Base-by-base conservation (phyloP, 2,113 vertebrate genomes). In the Megaceryle maxima region DNA sequence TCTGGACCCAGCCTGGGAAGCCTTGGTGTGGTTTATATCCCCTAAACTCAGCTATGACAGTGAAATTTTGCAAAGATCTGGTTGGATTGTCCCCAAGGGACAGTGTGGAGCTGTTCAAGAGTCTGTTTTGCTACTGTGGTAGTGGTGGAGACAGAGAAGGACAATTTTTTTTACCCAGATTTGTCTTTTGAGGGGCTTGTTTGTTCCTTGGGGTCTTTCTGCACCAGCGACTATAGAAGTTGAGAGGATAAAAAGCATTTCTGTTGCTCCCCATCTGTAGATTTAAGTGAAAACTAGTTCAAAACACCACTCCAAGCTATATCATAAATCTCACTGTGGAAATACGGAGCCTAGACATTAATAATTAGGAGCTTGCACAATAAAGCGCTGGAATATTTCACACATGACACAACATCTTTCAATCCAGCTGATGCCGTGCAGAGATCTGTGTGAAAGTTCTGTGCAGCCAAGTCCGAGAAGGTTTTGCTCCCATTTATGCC, bases 291-390 rank as follows among this genome's bases (percentile, higher is more conserved):
- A 44, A 92, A 51, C 35, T 1, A 31, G 21, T 82, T 92, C 48
- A 91, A 84, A 76, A 90, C 35, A 82, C 69, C 57, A 75, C 76
- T 43, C 35, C 35, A 39, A 92, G 68, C 53, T 76, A 16, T 66
- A 22, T 82, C 62, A 43, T 81, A 87, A 92, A 94, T 92, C 83
- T 81, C 2, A 3, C 33, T 44, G 86, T 35, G 86, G 82, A 90
- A 96, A 66, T 26, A 20, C 0, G 0, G 74, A 78, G 90, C 55
- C 64, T 57, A 77, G 85, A 73, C 74, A 35, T 64, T 64, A 88
- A 90, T 87, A 93, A 94, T 92, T 82, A 82, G 88, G 80, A 74
- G 68, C 56, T 95, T 96, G 93, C 90, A 88, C 93, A 96, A 93
- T 53, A 16, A 93, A 90, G 80, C 1, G 0, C 74, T 76, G 77